Evolutionary conservation across 2,888 invertebrate species (phyloP), one percentile per base, ranked within the genome.

Genomic region (Drosophila paranaensis): DNA sequence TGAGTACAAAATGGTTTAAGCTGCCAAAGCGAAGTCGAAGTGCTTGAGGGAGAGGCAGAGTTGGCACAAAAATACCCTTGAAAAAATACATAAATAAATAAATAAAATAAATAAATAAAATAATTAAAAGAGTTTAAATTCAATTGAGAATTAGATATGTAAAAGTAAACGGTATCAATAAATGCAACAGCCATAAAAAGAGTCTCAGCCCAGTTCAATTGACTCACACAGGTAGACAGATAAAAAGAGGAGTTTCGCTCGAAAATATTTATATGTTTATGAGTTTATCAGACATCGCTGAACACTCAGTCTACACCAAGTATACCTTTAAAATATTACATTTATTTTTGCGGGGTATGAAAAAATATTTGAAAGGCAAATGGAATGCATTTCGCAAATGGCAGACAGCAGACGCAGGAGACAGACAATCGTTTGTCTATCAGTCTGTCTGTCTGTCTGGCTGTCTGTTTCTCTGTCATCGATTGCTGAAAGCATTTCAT

Each of bases 401-500:
- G 42, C 76, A 84, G 79, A 60, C 37, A 16, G n/a, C 20, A 20
- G 20, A 20, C 35, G 27, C 10, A 27, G n/a, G 37, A 53, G 58
- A 75, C 78, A 71, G 60, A 64, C 69, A 60, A 57, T 51, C 54
- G 72, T 60, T 56, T 57, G 67, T 58, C 63, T 63, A 50, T 33
- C 50, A 16, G 64, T 48, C 60, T 62, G 63, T 10, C 11, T 46
- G 46, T 6, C 27, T 20, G 20, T 20, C 0, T 8, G 46, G 14
- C 2, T 27, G 46, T 16, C 30, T 33, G 33, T 6, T 27, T 27
- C 25, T 55, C 66, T 69, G 69, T 60, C 56, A 82, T 77, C 83
- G 76, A 76, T 76, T 71, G 67, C 54, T 75, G 67, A 78, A 76
- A 67, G 65, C 73, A 74, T 88, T 88, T 82, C 77, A 81, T 81